Evolutionary conservation across 2,797 vertebrate genomes (phyloP), one percentile per base, ranked within the genome.

Genomic region (Syngnathus acus): DNA sequence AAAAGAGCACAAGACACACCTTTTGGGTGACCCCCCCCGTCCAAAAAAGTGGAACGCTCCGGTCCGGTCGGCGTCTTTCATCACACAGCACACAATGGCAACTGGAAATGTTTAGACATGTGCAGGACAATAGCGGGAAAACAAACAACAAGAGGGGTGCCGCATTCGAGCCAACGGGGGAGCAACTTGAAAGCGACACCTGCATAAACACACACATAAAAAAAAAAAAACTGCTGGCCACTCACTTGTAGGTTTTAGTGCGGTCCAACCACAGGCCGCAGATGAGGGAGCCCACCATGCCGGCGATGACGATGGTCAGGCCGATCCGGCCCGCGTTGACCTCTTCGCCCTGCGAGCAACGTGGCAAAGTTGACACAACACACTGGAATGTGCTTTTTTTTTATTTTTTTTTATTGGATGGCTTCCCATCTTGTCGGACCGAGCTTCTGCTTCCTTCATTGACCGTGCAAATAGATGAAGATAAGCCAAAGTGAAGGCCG

Each of bases 171-270:
- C 66, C 66, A 74, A 9, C 11, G 23, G 6, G 5, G 48, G 48
- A 19, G n/a, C 8, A 9, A 21, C 60, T 71, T 17, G 4, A 17
- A 40, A 1, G 64, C 50, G 14, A 58, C 84, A 87, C 70, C 85
- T 88, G 80, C 16, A 77, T 32, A 77, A 86, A 82, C 82, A 85
- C 19, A 65, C 11, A 47, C 72, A 76, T 66, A 68, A 48, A n/a
- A 1, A 40, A 66, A 70, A 62, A 72, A 32, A 32, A 32, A 32
- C 0, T 32, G 26, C 26, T 32, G 26, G 26, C 26, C 2, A 79
- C 94, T 94, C 90, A 99, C 96, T 96, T 99, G 92, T 98, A 98
- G 3, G 94, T 94, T 89, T 97, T 98, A 50, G 93, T 94, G 87
- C 79, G 93, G 86, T 99, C 97, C 86, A 99, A 84, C 95, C 97